Evolutionary conservation across 2,113 vertebrate genomes (phyloP).

Genomic region (Sphyrna mokarran): DNA sequence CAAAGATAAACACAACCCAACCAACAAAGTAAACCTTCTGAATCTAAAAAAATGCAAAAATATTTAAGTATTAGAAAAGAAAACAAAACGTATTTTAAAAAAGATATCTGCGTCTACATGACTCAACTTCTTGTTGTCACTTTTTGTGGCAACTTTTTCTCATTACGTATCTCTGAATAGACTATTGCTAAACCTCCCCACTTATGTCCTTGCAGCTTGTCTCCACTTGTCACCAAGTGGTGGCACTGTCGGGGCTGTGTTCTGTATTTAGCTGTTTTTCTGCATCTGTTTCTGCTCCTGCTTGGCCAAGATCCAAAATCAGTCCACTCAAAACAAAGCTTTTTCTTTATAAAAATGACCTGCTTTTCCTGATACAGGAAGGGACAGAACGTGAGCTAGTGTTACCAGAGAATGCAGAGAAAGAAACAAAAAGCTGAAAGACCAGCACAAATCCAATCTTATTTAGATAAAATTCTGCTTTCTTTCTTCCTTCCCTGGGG

Average conservation of each 20-base stretch:
- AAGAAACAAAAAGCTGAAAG: neutral
- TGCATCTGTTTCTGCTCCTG: neutral
- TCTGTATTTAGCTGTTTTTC: neutral
- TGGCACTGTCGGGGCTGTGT: neutral
- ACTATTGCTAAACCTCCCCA: neutral
- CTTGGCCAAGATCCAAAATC: neutral
- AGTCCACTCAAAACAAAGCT: neutral
- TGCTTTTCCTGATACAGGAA: neutral
- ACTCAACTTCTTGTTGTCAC: too few relatives aligned
- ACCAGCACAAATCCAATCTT: neutral
- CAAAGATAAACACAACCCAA: too few relatives aligned
- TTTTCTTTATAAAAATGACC: neutral
- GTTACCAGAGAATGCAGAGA: neutral
- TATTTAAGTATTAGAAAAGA: too few relatives aligned
- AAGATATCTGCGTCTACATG: too few relatives aligned
- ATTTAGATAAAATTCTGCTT: neutral
- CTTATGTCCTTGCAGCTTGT: neutral
- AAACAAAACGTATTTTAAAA: too few relatives aligned
- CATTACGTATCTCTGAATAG: neutral
- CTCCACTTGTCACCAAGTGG: neutral
- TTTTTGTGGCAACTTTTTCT: too few relatives aligned
- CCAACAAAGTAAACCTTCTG: too few relatives aligned
- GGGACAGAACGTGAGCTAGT: neutral
- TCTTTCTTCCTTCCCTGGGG: neutral
- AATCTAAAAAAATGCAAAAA: too few relatives aligned